Evolutionary conservation across 2,113 vertebrate genomes (phyloP), one percentile per base, ranked within the genome.

Genomic region (Odobenus rosmarus): DNA sequence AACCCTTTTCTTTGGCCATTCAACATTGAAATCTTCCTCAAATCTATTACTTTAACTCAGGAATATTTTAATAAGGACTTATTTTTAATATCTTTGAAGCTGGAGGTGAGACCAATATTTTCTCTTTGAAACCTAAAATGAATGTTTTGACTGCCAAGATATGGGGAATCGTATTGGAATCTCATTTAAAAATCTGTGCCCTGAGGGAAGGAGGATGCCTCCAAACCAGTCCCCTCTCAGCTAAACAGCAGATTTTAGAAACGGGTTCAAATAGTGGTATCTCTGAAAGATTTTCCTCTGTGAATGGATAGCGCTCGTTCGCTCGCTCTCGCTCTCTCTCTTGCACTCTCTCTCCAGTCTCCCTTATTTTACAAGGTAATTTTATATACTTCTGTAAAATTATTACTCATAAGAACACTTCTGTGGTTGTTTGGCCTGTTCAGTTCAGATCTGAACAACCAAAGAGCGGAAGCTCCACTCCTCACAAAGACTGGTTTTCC

Each of bases 21-120:
- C 91, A 95, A 97, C 28, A 72, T 10, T 62, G 90, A 98, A 98
- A 98, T 98, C 96, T 90, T 98, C 96, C 71, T 93, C 69, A 98
- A 98, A 98, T 96, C 97, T 97, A 98, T 97, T 98, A 96, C 97
- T 98, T 93, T 98, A 97, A 96, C 88, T 97, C 77, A 83, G 55
- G 72, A 71, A 57, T 93, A 95, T 98, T 97, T 97, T 96, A 96
- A 95, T 96, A 97, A 95, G 88, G 69, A 95, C 94, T 97, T 92
- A 46, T 93, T 96, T 91, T 86, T 95, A 80, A 91, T 95, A 95
- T 91, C 77, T 90, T 74, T 71, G 62, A 97, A 96, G 67, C 55
- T 94, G 61, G 57, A 12, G 42, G n/a, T 88, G 55, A 95, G 57
- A 77, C 87, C 31, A 1, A 49, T 92, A 67, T 81, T 95, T 98